Conservation (phyloP, 2,888 invertebrate genomes). For the Camponotus fellah region DNA sequence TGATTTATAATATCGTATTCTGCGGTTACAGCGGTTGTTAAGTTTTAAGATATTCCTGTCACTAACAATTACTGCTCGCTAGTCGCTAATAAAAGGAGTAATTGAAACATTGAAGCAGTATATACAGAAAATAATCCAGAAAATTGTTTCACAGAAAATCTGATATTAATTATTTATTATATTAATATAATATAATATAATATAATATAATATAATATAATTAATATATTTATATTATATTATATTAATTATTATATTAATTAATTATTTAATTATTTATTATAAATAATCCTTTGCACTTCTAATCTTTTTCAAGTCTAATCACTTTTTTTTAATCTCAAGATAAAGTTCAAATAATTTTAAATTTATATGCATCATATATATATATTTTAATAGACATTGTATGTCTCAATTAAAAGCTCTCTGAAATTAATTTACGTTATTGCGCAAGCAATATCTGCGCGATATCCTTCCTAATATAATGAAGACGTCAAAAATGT, state of each 20-base stretch:
- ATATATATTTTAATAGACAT: neutral
- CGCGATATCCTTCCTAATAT: neutral
- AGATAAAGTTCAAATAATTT: neutral
- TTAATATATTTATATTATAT: no score
- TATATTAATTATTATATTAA: no score
- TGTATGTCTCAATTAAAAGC: neutral
- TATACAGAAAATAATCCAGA: neutral
- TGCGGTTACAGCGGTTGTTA: neutral
- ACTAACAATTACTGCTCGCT: neutral
- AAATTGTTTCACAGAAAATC: neutral
- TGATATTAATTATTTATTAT: neutral
- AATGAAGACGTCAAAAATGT: neutral
- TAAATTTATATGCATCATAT: neutral
- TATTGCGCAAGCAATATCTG: neutral
- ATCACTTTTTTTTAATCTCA: neutral
- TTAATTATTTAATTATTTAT: no score
- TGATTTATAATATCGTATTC: conserved; percentile 14
- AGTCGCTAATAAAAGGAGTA: neutral
- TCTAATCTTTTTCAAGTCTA: neutral
- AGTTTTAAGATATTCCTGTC: conserved; percentile 1
- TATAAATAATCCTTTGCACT: neutral
- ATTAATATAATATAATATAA: no score
- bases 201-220: no score
- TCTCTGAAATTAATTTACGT: neutral
- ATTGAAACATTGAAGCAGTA: neutral